Evolutionary conservation across 2,113 vertebrate genomes (phyloP).

Genomic region (Probosciger aterrimus): DNA sequence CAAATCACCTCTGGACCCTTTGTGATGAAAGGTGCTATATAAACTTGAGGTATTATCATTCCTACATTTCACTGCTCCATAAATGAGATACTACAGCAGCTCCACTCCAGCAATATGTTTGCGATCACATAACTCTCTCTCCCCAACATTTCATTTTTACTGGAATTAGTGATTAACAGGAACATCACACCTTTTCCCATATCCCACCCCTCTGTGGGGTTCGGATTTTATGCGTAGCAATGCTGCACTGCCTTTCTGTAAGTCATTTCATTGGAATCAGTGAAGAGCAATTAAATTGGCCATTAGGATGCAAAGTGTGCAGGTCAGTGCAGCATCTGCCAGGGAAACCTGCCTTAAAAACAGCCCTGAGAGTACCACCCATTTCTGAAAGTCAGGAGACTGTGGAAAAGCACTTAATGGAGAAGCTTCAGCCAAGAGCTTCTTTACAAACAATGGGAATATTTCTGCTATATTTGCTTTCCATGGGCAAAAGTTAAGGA

Average conservation of each 20-base stretch:
- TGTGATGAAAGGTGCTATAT: conserved; percentile 34
- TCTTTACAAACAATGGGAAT: not conserved
- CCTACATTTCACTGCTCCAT: conserved; percentile 38
- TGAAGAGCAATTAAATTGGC: not conserved
- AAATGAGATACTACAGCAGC: not conserved
- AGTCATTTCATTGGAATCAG: not conserved
- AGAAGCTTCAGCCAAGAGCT: not conserved
- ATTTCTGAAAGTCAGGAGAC: not conserved
- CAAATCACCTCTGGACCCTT: conserved; percentile 54
- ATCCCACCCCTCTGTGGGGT: not conserved
- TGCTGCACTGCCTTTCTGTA: not conserved
- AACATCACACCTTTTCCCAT: not conserved
- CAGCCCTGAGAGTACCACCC: not conserved
- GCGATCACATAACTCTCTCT: not conserved
- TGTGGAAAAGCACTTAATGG: not conserved
- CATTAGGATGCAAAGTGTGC: not conserved
- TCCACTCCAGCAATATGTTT: conserved; percentile 2
- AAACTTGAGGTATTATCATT: conserved; percentile 38
- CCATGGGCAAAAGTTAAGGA: not conserved
- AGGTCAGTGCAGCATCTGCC: not conserved
- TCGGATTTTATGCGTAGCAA: not conserved
- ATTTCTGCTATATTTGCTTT: not conserved
- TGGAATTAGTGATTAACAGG: conserved; percentile 24
- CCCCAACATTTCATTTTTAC: conserved; percentile 6
- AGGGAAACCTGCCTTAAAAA: not conserved